Base-by-base conservation (phyloP, 1,140 invertebrate genomes). In the Drosophila sproati region DNA sequence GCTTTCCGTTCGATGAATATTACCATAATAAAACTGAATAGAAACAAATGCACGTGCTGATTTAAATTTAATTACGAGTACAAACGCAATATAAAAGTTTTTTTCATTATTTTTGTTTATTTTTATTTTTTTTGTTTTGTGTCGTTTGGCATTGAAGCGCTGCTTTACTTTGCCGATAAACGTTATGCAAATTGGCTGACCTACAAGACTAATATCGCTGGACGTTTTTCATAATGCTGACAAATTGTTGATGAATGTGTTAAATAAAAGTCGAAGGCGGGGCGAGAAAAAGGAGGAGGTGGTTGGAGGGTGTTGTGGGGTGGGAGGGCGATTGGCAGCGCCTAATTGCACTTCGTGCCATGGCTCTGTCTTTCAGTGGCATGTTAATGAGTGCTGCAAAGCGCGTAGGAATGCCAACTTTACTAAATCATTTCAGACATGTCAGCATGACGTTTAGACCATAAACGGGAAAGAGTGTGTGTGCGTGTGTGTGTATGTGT, bases 211-310 rank as follows among this genome's bases (percentile, higher is more conserved):
- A 66, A 66, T 73, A 70, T 74, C 7, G 52, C 51, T 66, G 51
- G 64, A 69, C 39, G 34, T 64, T 77, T 78, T 76, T 71, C 52
- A 77, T 73, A 80, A 72, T 74, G 73, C 85, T 83, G 85, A 89
- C 85, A 88, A 89, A 88, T 88, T 88, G 83, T 88, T 88, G 83
- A 88, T 88, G 77, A 89, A 88, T 80, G 85, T 83, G 78, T 72
- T 75, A 83, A 87, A 88, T 80, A 75, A 28, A 3, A 20, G 57
- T 7, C 41, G 35, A 10, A 31, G 45, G 34, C 20, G 10, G 6
- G n/a, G 4, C 10, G 10, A 4, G 35, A 3, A 28, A 5, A 6
- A 47, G 20, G 4, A 54, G n/a, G 39, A 56, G 4, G 5, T 20
- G 31, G n/a, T 28, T 2, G 5, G 32, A 2, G 12, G 29, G 29